Conservation (phyloP, 1,140 invertebrate species). For the Tetraneura akinire region DNA sequence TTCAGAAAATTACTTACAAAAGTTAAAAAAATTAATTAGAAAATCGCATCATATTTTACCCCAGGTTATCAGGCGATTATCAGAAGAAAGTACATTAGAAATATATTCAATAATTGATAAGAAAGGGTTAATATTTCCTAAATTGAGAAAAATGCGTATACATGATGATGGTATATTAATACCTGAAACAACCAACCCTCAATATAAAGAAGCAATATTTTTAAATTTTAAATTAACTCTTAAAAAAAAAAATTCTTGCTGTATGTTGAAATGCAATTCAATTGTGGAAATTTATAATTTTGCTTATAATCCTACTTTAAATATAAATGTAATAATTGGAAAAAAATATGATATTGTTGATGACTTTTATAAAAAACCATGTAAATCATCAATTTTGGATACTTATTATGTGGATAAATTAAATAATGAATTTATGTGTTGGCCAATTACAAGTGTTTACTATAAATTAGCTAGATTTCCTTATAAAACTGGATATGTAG, state of each 20-base stretch:
- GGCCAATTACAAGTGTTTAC: neutral
- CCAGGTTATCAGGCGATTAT: neutral
- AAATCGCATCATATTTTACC: neutral
- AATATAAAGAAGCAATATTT: neutral
- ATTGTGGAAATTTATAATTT: neutral
- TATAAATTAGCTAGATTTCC: neutral
- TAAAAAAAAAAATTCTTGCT: neutral
- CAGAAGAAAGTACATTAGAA: neutral
- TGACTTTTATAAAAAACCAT: neutral
- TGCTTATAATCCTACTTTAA: neutral
- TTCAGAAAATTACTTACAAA: neutral
- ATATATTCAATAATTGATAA: neutral
- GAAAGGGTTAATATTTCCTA: neutral
- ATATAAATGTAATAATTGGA: constrained; percentile 1
- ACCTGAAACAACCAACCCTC: neutral
- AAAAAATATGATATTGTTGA: neutral
- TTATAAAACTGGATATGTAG: neutral
- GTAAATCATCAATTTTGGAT: neutral
- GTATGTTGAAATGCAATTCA: neutral
- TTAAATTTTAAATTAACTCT: neutral
- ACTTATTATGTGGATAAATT: neutral
- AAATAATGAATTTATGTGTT: neutral
- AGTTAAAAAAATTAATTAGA: neutral
- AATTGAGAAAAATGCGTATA: neutral
- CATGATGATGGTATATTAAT: neutral